phyloP scores from a whole-genome alignment of 2,113 vertebrate genomes.

The Daphoenositta chrysoptera region DNA sequence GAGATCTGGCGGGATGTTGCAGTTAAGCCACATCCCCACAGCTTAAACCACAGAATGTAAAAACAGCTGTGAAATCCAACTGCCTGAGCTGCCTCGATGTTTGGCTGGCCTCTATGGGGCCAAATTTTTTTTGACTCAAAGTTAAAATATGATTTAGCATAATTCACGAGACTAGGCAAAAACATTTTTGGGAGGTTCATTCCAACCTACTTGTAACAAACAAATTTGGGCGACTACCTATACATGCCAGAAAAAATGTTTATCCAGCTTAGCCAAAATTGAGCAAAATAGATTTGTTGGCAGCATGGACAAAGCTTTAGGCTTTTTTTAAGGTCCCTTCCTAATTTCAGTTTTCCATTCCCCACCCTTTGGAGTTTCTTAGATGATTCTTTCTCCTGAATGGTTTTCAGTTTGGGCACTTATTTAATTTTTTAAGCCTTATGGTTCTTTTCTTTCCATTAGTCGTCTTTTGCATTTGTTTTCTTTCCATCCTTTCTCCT shows the following conservation, averaged over 20 bases:
- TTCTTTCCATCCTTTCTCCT: background rate
- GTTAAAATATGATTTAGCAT: conserved; percentile 35
- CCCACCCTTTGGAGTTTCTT: background rate
- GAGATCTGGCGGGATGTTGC: background rate
- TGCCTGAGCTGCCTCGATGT: background rate
- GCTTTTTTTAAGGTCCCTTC: background rate
- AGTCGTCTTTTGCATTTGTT: background rate
- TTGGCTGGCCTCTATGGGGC: background rate
- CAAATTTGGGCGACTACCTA: conserved; percentile 14
- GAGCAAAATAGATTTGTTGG: conserved; percentile 41
- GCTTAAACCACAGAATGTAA: conserved; percentile 19
- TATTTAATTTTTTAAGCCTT: background rate
- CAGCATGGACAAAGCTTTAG: conserved; percentile 2
- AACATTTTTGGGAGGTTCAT: background rate
- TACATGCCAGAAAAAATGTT: conserved; percentile 54
- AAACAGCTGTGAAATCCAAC: conserved; percentile 39
- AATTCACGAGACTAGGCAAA: conserved; percentile 24
- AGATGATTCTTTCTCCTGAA: background rate
- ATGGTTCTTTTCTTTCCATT: background rate
- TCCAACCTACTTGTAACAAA: conserved; percentile 23
- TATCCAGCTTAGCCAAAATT: conserved; percentile 1
- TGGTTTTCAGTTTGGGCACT: background rate
- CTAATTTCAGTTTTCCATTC: conserved; percentile 34
- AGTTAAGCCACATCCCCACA: conserved; percentile 37
- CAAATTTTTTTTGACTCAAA: background rate